These are phyloP conservation scores for Drosophila jambulina DNA, from an alignment of 1,140 invertebrate genomes.

Conservation along the genomic window DNA sequence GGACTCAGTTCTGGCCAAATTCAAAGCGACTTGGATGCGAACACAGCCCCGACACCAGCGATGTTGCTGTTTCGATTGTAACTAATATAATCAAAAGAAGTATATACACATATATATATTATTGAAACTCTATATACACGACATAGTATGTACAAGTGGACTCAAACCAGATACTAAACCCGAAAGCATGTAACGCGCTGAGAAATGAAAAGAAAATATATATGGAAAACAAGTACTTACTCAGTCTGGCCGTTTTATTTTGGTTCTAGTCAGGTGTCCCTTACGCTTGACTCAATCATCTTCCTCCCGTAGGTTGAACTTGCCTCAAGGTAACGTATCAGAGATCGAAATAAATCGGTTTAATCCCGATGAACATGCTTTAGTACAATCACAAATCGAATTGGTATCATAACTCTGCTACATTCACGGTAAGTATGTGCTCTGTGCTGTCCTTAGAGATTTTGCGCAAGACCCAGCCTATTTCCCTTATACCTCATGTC, in stretches of 20 bases:
- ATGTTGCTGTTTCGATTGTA: conserved; percentile 50
- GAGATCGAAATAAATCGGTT: neutral
- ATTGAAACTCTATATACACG: conserved; percentile 52
- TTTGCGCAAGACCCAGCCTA: too few species aligned
- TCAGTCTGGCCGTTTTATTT: conserved; percentile 19
- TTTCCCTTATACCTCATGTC: too few species aligned
- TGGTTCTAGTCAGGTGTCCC: neutral
- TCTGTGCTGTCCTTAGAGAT: too few species aligned
- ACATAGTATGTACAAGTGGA: conserved; percentile 67
- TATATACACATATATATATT: conserved; percentile 57
- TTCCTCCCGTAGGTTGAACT: neutral
- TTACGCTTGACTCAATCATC: neutral
- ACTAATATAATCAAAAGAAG: conserved; percentile 76
- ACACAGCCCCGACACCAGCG: conserved; percentile 27
- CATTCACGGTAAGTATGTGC: too few species aligned
- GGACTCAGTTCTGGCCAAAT: conserved; percentile 47
- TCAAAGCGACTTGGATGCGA: conserved; percentile 1
- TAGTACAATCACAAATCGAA: too few species aligned
- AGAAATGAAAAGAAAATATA: conserved; percentile 58
- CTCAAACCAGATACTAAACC: conserved; percentile 53
- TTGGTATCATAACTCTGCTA: too few species aligned
- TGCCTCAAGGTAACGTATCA: neutral
- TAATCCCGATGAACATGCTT: neutral
- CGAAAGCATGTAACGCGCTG: conserved; percentile 63
- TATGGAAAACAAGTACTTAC: conserved; percentile 52